Conservation (phyloP, 2,797 vertebrate species). For the Lagodon rhomboides region DNA sequence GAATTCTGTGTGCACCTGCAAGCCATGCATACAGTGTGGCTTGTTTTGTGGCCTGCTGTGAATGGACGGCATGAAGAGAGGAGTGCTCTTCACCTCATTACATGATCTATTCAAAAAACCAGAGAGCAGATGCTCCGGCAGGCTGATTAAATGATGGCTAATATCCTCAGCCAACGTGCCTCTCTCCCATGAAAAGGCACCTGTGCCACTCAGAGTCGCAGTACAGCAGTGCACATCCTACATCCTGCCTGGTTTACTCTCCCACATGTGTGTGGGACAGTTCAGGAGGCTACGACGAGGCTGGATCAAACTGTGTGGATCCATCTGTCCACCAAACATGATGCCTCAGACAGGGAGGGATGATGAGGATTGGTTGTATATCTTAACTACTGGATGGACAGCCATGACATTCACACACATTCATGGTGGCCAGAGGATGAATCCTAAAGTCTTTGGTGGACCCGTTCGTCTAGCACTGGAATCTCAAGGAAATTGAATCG, state of each 20-base stretch:
- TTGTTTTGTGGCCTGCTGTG: constrained; percentile 56
- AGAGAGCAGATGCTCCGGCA: constrained; percentile 67
- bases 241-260: constrained; percentile 13
- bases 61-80: constrained; percentile 55
- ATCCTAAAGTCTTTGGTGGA: too few species aligned
- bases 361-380: neutral
- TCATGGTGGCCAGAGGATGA: neutral
- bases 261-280: neutral
- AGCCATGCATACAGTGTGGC: constrained; percentile 50
- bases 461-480: too few species aligned
- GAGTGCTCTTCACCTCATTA: constrained; percentile 66
- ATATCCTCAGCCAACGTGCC: constrained; percentile 49
- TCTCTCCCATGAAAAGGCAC: constrained; percentile 54
- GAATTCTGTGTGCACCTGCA: constrained; percentile 64
- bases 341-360: neutral
- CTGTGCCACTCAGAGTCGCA: constrained; percentile 45
- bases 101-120: constrained; percentile 74
- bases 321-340: constrained; percentile 23
- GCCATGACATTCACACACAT: neutral
- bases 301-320: constrained; percentile 13
- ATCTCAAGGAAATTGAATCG: too few species aligned
- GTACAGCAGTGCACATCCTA: constrained; percentile 31
- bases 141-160: constrained; percentile 76
- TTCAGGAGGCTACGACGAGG: constrained; percentile 26
- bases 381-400: neutral